These are phyloP conservation scores for Carassius gibelio DNA, from an alignment of 2,113 vertebrate genomes.

Conservation along the genomic window DNA sequence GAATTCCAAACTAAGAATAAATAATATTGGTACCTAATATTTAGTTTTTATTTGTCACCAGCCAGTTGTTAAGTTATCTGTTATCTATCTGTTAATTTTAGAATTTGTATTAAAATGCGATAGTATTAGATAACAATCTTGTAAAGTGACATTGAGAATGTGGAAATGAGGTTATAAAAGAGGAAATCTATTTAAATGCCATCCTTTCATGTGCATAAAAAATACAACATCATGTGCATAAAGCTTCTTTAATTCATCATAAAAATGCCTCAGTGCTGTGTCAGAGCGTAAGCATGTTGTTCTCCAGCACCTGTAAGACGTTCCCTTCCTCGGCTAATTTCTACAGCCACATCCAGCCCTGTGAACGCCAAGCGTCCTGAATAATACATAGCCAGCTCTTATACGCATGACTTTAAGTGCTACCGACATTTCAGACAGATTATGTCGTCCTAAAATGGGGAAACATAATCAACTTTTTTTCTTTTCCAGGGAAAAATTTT, in stretches of 20 bases:
- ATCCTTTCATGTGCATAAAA: background rate
- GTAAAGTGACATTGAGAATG: background rate
- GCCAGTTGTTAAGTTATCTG: too few species aligned
- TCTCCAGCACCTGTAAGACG: background rate
- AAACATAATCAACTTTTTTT: constrained; percentile 6
- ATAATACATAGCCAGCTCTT: constrained; percentile 62
- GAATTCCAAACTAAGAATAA: too few species aligned
- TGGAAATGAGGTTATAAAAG: background rate
- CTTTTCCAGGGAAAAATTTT: background rate
- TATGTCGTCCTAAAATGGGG: constrained; percentile 21
- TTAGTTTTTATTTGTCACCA: too few species aligned
- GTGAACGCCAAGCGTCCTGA: constrained; percentile 47
- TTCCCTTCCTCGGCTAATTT: background rate
- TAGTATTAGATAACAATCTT: too few species aligned
- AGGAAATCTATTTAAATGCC: background rate
- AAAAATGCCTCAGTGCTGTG: background rate
- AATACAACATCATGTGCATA: background rate
- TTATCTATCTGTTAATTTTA: too few species aligned
- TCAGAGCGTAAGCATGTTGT: background rate
- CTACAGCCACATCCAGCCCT: background rate
- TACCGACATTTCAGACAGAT: constrained; percentile 10
- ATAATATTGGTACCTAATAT: too few species aligned
- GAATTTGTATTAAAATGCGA: too few species aligned
- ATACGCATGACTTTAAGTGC: background rate
- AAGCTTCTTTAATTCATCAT: constrained; percentile 6